Evolutionary conservation across 2,888 invertebrate species (phyloP), one percentile per base, ranked within the genome.

Genomic region (Volucella inanis): DNA sequence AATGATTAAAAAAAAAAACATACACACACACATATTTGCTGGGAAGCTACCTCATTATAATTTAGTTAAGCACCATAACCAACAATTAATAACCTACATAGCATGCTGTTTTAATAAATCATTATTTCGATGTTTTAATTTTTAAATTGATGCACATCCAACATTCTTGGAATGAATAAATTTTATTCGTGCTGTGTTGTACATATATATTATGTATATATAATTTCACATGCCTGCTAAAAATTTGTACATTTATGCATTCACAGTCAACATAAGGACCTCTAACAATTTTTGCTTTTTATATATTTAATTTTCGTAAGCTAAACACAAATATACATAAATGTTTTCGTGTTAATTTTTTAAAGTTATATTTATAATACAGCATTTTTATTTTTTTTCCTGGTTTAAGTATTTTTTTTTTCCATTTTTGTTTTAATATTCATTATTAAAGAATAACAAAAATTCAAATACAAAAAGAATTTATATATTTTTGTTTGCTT

Each of bases 401-500:
- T 49, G 47, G 31, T 57, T 45, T 39, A 22, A 77, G 83, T 39
- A 22, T 22, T 22, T 22, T 22, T 22, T 22, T 22, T 22, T 75
- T 77, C 14, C 45, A 39, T 78, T 64, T 75, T 50, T 49, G 49
- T 52, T 84, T 87, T 79, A 57, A 80, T 87, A 74, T 80, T 65
- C 75, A 87, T 71, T 77, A 52, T 67, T 31, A 31, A 71, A 87
- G 52, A 67, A 61, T 80, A 75, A 84, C 50, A 79, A 79, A 80
- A 71, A 64, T 57, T 61, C 76, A 84, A 83, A 76, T 76, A 87
- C 68, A 83, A 61, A 67, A 79, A 31, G 6, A 31, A 31, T 6
- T 6, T 6, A 31, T 31, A 76, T 74, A 78, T 88, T 80, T 87
- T 87, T 89, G 82, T 76, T 88, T 87, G 87, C 70, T 74, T 67